phyloP scores from a whole-genome alignment of 2,888 invertebrate species.

The Pachliopta kotzebuea region DNA sequence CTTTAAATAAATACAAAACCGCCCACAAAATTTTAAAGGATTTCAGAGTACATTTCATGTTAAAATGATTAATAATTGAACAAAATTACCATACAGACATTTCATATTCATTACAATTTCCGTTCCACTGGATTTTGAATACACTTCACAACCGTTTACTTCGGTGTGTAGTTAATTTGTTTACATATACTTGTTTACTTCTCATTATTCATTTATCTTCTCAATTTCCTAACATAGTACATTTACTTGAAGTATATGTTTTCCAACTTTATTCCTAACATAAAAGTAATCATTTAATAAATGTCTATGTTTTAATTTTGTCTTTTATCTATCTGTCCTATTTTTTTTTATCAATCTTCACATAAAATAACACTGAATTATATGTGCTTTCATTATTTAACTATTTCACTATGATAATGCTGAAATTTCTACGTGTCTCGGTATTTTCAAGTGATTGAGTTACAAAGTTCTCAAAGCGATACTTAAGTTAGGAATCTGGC shows the following conservation, averaged over 20 bases:
- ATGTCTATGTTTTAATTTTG: no score
- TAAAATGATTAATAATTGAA: no score
- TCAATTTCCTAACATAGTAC: no score
- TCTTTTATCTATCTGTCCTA: no score
- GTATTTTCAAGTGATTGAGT: constrained; percentile 10
- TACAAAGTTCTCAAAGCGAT: constrained; percentile 13
- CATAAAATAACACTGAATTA: neutral
- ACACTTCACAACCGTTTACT: neutral
- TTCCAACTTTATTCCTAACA: neutral
- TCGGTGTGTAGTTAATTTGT: neutral
- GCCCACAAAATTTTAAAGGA: neutral
- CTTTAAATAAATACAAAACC: neutral
- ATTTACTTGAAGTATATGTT: neutral
- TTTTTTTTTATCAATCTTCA: neutral
- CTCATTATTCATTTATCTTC: neutral
- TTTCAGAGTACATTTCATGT: neutral
- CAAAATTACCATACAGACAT: neutral
- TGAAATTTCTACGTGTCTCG: neutral
- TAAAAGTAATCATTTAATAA: no score
- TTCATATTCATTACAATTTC: constrained; percentile 1
- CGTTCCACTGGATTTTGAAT: neutral
- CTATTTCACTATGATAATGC: neutral
- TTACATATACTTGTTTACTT: neutral
- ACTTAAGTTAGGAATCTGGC: constrained; percentile 1
- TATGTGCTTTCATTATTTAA: neutral